Evolutionary conservation across 2,797 vertebrate species (phyloP).

Genomic region (Lindbergichthys nudifrons): DNA sequence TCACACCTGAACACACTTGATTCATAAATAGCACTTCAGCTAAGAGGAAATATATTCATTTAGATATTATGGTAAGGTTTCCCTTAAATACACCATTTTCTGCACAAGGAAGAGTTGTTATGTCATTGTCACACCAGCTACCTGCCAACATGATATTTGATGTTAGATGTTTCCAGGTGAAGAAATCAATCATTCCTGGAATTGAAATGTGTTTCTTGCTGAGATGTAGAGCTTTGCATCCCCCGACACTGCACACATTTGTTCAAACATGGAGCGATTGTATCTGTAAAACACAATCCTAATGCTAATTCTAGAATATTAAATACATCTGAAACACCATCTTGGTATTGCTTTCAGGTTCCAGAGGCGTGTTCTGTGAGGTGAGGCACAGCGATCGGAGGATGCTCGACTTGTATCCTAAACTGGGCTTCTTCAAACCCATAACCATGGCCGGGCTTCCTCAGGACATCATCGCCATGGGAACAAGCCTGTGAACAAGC

Average conservation of each 20-base stretch:
- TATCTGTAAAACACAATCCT: neutral
- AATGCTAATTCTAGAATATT: neutral
- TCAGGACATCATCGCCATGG: conserved; percentile 90
- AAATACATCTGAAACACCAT: neutral
- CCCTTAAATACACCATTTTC: neutral
- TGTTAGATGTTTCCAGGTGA: neutral
- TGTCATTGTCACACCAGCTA: neutral
- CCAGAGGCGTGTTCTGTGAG: conserved; percentile 94
- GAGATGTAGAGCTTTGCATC: neutral
- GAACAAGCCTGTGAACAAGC: conserved; percentile 87
- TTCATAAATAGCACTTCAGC: no score
- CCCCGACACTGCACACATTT: neutral
- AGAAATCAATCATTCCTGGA: neutral
- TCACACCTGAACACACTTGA: no score
- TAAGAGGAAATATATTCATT: no score
- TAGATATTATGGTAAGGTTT: no score
- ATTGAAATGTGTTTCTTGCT: neutral
- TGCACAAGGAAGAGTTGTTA: conserved; percentile 25
- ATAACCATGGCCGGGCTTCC: conserved; percentile 88
- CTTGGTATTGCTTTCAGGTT: conserved; percentile 81
- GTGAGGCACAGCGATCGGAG: conserved; percentile 90
- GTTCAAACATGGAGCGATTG: neutral
- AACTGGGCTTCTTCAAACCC: conserved; percentile 90
- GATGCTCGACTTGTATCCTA: conserved; percentile 93
- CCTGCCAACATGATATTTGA: neutral